Evolutionary conservation across 2,797 vertebrate genomes (phyloP).

Genomic region (Lerista edwardsae): DNA sequence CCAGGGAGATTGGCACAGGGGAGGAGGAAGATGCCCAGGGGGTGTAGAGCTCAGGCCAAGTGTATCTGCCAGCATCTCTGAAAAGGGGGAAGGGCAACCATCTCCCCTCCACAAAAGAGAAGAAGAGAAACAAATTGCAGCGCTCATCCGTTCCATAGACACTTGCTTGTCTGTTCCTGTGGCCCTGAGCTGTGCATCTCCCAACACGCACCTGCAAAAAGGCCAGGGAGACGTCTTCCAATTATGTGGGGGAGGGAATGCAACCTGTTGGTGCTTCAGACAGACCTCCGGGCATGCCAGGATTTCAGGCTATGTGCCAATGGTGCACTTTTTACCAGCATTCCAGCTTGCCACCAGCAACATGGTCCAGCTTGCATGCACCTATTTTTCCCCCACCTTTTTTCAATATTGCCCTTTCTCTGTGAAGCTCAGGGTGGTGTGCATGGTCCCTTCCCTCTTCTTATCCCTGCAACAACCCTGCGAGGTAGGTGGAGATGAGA

Average conservation of each 20-base stretch:
- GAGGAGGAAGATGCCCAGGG: neutral
- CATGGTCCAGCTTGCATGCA: too few species aligned
- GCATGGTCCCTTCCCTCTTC: too few species aligned
- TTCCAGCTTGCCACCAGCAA: neutral
- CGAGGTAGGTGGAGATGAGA: too few species aligned
- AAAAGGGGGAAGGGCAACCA: neutral
- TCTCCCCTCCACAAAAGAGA: neutral
- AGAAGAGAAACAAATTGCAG: too few species aligned
- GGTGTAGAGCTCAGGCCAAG: neutral
- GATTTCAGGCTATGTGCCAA: neutral
- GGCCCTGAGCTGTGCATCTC: rapidly evolving
- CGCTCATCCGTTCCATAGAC: rapidly evolving
- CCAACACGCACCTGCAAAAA: too few species aligned
- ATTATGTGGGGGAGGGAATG: neutral
- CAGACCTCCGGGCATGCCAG: neutral
- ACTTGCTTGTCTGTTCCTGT: neutral
- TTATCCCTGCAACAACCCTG: too few species aligned
- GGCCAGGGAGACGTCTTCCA: neutral
- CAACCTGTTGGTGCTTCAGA: conserved; percentile 10
- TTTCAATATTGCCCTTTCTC: too few species aligned
- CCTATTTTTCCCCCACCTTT: too few species aligned
- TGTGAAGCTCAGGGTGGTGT: too few species aligned
- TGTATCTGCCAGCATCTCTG: neutral
- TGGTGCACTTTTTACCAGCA: neutral
- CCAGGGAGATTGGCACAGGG: neutral